Conservation (phyloP, 2,797 vertebrate genomes). For the Eurystomus glaucurus region DNA sequence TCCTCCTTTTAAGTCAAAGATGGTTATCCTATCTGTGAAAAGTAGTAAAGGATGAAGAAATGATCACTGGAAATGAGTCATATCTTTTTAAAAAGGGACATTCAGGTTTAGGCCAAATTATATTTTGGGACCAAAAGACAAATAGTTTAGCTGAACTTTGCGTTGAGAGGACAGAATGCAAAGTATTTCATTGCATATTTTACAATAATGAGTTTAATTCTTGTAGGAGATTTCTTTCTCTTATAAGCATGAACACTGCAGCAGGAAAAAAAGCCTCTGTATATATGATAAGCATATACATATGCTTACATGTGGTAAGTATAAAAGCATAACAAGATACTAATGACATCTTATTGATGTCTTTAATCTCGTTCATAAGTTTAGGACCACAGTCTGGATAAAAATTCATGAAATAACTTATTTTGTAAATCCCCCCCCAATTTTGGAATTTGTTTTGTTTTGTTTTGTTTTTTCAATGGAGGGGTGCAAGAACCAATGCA, state of each 20-base stretch:
- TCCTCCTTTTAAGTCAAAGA: not conserved
- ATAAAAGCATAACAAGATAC: conserved; percentile 52
- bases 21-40: not conserved
- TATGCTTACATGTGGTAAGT: conserved; percentile 26
- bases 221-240: conserved; percentile 63
- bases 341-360: conserved; percentile 61
- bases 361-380: conserved; percentile 49
- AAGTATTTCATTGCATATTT: not conserved
- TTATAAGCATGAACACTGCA: conserved; percentile 60
- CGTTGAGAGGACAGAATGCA: not conserved
- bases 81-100: too few relatives aligned
- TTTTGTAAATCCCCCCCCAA: not conserved
- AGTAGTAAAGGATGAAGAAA: not conserved
- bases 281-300: conserved; percentile 30
- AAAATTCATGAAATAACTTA: conserved; percentile 35
- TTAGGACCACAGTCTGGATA: conserved; percentile 17
- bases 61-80: not conserved
- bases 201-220: conserved; percentile 50
- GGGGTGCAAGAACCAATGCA: not conserved
- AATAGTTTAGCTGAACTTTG: not conserved
- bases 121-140: not conserved
- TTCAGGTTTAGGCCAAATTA: not conserved
- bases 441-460: not conserved
- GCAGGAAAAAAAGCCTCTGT: not conserved
- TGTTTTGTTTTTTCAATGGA: not conserved